Percentiles rank a stretch among this genome's conserved stretches.
These are phyloP conservation scores for Tiliacea aurago DNA, from an alignment of 2,888 invertebrate genomes.

Conservation along the genomic window DNA sequence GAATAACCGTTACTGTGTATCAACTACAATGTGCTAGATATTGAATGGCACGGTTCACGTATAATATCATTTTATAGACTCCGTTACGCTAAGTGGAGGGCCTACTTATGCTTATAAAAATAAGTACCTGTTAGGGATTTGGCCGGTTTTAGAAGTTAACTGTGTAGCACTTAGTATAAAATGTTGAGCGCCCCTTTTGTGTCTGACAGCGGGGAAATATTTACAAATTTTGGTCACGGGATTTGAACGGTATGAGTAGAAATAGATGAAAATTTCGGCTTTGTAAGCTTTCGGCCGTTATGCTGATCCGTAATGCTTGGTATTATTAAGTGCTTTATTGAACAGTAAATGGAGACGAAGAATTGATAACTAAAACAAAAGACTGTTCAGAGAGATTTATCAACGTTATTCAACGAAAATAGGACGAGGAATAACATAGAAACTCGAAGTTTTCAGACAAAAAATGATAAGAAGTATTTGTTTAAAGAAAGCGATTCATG, in stretches of 20 bases:
- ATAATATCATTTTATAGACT: slow-evolving; percentile 60
- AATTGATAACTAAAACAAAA: neutral
- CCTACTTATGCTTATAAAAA: slow-evolving; percentile 54
- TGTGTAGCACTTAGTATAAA: slow-evolving; percentile 27
- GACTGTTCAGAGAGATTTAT: slow-evolving; percentile 1
- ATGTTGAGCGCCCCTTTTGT: slow-evolving; percentile 38
- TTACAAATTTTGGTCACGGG: slow-evolving; percentile 32
- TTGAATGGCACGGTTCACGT: slow-evolving; percentile 60
- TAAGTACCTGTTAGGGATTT: slow-evolving; percentile 52
- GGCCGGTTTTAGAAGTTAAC: slow-evolving; percentile 35
- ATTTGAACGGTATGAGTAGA: slow-evolving; percentile 8
- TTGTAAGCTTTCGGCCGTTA: neutral
- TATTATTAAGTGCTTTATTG: neutral
- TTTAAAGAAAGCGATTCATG: slow-evolving; percentile 39
- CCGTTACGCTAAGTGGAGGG: slow-evolving; percentile 58
- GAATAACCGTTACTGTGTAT: slow-evolving; percentile 65
- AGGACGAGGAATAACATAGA: neutral
- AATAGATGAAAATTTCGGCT: slow-evolving; percentile 30
- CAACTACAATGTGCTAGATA: slow-evolving; percentile 61
- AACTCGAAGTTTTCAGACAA: slow-evolving; percentile 1
- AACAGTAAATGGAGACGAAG: neutral
- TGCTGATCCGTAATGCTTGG: neutral
- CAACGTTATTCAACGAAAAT: slow-evolving; percentile 12
- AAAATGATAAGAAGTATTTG: slow-evolving; percentile 23
- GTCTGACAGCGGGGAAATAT: slow-evolving; percentile 39